phyloP scores from a whole-genome alignment of 2,797 vertebrate species.

The Todus mexicanus region DNA sequence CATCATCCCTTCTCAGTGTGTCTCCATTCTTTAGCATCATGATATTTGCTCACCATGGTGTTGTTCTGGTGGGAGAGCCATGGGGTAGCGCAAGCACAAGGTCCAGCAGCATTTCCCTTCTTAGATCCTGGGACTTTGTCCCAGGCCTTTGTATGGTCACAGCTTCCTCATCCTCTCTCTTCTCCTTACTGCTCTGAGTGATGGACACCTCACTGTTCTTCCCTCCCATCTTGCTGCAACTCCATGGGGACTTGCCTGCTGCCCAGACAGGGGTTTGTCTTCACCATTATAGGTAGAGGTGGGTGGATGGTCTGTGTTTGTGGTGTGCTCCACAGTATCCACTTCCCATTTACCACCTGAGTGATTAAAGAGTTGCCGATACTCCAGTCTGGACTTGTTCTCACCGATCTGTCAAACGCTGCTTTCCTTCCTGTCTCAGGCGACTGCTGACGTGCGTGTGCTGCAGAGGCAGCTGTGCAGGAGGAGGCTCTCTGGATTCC shows the following conservation, averaged over 20 bases:
- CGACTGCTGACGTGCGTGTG: neutral
- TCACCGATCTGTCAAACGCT: neutral
- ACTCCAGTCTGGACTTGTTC: neutral
- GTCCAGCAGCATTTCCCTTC: neutral
- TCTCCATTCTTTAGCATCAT: neutral
- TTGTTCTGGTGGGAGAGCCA: neutral
- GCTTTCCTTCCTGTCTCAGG: neutral
- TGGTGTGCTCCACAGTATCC: neutral
- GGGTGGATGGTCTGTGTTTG: neutral
- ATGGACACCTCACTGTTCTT: neutral
- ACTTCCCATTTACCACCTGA: neutral
- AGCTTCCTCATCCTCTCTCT: neutral
- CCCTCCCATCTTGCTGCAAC: neutral
- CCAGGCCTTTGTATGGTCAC: neutral
- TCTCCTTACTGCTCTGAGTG: neutral
- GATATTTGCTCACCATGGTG: fast-evolving
- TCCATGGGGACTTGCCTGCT: neutral
- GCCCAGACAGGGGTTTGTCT: neutral
- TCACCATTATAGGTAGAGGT: neutral
- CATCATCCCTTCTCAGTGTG: neutral
- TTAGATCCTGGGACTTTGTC: neutral
- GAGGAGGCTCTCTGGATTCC: neutral
- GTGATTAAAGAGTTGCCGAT: neutral
- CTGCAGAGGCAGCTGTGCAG: neutral
- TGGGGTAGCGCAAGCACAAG: neutral